These are phyloP conservation scores for Eriosoma lanigerum DNA, from an alignment of 1,140 invertebrate genomes.

Conservation along the genomic window DNA sequence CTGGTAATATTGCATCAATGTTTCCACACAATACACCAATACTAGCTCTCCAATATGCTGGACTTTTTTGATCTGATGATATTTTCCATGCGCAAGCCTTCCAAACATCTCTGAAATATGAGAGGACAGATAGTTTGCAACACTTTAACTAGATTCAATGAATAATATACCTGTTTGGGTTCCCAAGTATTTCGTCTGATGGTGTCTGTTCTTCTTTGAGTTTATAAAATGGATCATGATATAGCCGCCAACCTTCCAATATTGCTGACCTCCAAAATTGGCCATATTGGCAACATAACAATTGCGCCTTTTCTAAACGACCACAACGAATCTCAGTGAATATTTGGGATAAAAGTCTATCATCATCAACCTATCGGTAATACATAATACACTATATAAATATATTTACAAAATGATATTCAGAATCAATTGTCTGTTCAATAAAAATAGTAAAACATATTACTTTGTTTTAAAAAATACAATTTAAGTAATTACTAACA, in stretches of 20 bases:
- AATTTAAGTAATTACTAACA: neutral
- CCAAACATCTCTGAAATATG: conserved; percentile 78
- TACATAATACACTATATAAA: neutral
- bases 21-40: conserved; percentile 83
- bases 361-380: conserved; percentile 72
- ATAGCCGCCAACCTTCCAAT: conserved; percentile 84
- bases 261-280: conserved; percentile 87
- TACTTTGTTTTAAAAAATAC: neutral
- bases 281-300: conserved; percentile 79
- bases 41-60: conserved; percentile 63
- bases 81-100: conserved; percentile 80
- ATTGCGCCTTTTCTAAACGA: conserved; percentile 78
- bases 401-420: too few relatives aligned
- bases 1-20: conserved; percentile 70
- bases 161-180: conserved; percentile 64
- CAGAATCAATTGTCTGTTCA: neutral
- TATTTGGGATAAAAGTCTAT: conserved; percentile 68
- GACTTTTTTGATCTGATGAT: conserved; percentile 62
- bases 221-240: conserved; percentile 78
- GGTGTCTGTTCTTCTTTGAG: conserved; percentile 23
- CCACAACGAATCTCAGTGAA: conserved; percentile 83
- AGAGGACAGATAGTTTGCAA: neutral
- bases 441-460: neutral
- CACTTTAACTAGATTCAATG: neutral
- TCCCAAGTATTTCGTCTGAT: conserved; percentile 68